Conservation (phyloP, 2,797 vertebrate genomes). For the Ciconia nigra region DNA sequence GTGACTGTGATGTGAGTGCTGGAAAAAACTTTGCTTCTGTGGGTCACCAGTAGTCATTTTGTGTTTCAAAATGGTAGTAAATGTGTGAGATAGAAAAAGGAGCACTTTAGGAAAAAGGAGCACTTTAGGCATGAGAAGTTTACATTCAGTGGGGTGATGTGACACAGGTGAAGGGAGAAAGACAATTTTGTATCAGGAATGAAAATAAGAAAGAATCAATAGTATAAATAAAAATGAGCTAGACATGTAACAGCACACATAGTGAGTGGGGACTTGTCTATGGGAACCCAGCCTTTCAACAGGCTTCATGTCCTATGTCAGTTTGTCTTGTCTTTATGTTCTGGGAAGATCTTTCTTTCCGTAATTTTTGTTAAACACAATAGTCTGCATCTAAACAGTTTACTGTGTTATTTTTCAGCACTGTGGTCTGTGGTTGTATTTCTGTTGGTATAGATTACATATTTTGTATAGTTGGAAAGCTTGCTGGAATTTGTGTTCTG, state of each 20-base stretch:
- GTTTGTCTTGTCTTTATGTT: background rate
- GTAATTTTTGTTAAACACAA: background rate
- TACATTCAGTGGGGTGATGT: background rate
- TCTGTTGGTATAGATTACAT: background rate
- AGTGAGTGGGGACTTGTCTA: background rate
- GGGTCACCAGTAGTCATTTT: background rate
- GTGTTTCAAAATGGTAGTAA: background rate
- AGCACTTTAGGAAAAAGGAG: background rate
- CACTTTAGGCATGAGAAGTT: background rate
- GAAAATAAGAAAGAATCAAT: background rate
- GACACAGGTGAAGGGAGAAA: background rate
- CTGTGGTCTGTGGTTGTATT: background rate
- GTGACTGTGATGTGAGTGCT: background rate
- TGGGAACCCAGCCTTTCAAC: background rate
- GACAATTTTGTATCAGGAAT: background rate
- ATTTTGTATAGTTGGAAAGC: background rate
- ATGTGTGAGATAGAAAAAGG: background rate
- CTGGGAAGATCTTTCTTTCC: background rate
- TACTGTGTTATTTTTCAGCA: background rate
- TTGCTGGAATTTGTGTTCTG: background rate
- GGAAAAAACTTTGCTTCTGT: background rate
- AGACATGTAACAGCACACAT: fast-evolving
- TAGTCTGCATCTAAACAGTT: background rate
- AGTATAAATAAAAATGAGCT: background rate
- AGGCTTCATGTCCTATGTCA: background rate